Percentiles rank a stretch among this genome's conserved stretches.
phyloP scores from a whole-genome alignment of 2,888 invertebrate species.

The Agrypnus murinus region DNA sequence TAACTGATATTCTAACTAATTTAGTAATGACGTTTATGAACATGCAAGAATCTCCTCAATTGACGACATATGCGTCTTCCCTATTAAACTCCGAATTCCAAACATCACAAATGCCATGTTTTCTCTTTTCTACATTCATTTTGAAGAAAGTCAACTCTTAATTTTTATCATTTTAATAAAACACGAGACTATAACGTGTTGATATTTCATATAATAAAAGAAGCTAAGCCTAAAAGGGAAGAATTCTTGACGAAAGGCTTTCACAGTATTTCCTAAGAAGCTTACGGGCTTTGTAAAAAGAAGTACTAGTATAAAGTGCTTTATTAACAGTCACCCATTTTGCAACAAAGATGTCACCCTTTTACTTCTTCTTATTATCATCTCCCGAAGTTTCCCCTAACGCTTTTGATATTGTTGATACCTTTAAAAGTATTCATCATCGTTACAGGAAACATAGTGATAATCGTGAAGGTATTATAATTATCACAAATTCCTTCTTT shows the following conservation, averaged over 20 bases:
- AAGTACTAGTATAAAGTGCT: constrained; percentile 29
- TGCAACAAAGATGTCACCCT: constrained; percentile 18
- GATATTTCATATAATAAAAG: constrained; percentile 19
- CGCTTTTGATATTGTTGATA: constrained; percentile 12
- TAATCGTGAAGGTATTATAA: no score
- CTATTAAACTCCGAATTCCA: no score
- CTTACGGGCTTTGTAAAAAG: constrained; percentile 38
- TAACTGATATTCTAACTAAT: no score
- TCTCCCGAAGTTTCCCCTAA: not conserved
- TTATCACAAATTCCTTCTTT: no score
- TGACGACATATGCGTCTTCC: no score
- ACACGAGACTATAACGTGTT: constrained; percentile 10
- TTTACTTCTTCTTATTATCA: constrained; percentile 15
- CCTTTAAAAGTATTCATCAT: not conserved
- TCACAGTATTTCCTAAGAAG: constrained; percentile 34
- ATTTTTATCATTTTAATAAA: no score
- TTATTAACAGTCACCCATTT: constrained; percentile 36
- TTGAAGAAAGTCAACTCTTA: no score
- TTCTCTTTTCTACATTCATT: no score
- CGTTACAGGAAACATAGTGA: no score
- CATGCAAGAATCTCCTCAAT: no score
- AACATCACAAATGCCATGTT: no score
- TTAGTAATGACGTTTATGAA: no score
- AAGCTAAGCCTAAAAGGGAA: constrained; percentile 18
- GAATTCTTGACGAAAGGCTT: constrained; percentile 31